These are phyloP conservation scores for Maniola hyperantus DNA, from an alignment of 2,888 invertebrate species.

Conservation along the genomic window DNA sequence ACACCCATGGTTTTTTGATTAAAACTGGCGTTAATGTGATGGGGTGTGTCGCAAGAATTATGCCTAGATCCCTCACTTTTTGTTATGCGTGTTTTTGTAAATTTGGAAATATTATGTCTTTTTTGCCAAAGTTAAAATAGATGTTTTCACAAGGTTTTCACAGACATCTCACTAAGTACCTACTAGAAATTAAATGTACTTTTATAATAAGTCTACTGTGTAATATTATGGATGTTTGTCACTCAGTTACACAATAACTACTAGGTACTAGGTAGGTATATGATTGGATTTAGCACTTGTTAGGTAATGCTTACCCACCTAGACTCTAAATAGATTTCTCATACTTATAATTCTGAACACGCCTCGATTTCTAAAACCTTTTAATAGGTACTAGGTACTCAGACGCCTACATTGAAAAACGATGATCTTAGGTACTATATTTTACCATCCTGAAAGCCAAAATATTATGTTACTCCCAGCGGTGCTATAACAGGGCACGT, in stretches of 20 bases:
- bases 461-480: conserved; percentile 39
- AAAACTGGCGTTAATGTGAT: conserved; percentile 67
- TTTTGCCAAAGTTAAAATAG: conserved; percentile 28
- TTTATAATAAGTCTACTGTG: too few relatives aligned
- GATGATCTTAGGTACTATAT: conserved; percentile 15
- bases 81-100: conserved; percentile 35
- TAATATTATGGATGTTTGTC: too few relatives aligned
- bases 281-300: too few relatives aligned
- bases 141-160: neutral
- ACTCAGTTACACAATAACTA: too few relatives aligned
- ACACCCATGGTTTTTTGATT: conserved; percentile 79
- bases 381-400: neutral
- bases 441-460: conserved; percentile 30
- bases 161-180: neutral
- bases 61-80: conserved; percentile 62
- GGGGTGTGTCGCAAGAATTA: conserved; percentile 74
- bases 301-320: too few relatives aligned
- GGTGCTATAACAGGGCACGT: conserved; percentile 43
- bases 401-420: neutral
- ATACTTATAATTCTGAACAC: too few relatives aligned
- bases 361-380: neutral
- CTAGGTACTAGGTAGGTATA: too few relatives aligned
- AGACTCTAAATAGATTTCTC: too few relatives aligned
- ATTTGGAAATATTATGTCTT: conserved; percentile 23
- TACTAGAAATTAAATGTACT: too few relatives aligned